A percentile compares a stretch with the other conserved stretches of the same genome.
These are phyloP conservation scores for Temnothorax curvispinosus DNA, from an alignment of 1,140 invertebrate genomes.

Conservation along the genomic window DNA sequence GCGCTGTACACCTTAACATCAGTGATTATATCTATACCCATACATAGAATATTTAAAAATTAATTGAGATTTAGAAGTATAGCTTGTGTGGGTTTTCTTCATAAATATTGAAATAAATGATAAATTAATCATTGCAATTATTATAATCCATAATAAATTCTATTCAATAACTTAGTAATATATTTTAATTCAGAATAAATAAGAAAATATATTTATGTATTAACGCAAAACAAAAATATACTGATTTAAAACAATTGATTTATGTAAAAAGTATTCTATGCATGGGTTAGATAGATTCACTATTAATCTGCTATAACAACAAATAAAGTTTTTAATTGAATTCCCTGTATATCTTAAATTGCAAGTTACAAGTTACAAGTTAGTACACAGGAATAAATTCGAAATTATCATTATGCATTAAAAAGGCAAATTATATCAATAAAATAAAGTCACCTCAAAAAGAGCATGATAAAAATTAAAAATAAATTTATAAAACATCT, in stretches of 20 bases:
- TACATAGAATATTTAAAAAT: slow-evolving; percentile 41
- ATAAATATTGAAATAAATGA: not conserved
- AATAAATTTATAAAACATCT: slow-evolving; percentile 26
- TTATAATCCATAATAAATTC: not conserved
- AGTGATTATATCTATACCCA: slow-evolving; percentile 21
- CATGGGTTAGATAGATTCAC: slow-evolving; percentile 19
- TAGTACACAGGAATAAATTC: slow-evolving; percentile 31
- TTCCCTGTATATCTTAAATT: not conserved
- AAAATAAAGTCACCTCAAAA: slow-evolving; percentile 34
- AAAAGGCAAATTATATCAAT: slow-evolving; percentile 46
- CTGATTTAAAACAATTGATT: not conserved
- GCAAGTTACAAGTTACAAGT: not conserved
- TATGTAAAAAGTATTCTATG: slow-evolving; percentile 21
- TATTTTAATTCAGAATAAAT: slow-evolving; percentile 3
- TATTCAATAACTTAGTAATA: slow-evolving; percentile 13
- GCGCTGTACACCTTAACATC: slow-evolving; percentile 31
- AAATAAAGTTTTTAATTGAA: not conserved
- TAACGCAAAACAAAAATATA: not conserved
- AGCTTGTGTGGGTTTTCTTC: not conserved
- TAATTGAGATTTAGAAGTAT: slow-evolving; percentile 36
- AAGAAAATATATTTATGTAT: slow-evolving; percentile 3
- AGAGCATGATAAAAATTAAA: not conserved
- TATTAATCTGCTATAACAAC: not conserved
- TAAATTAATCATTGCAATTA: not conserved
- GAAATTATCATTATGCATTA: slow-evolving; percentile 46